phyloP scores from a whole-genome alignment of 2,113 vertebrate genomes.

The Origma solitaria region DNA sequence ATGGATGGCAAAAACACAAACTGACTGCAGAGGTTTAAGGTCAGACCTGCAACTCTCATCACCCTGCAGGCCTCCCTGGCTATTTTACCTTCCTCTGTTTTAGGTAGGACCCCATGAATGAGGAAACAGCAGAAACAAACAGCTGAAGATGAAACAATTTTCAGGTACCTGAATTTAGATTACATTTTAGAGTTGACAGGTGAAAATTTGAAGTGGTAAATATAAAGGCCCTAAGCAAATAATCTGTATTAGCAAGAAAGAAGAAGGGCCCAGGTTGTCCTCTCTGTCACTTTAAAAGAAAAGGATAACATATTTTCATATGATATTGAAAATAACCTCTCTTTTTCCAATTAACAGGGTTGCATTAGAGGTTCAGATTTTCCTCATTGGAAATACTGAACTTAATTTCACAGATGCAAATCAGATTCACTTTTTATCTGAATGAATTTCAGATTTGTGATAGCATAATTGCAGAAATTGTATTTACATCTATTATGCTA shows the following conservation, averaged over 20 bases:
- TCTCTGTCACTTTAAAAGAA: background rate
- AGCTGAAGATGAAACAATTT: background rate
- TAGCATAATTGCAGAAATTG: background rate
- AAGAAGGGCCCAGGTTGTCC: background rate
- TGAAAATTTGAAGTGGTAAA: background rate
- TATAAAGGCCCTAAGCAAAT: background rate
- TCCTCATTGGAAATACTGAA: background rate
- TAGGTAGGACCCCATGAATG: fast-evolving
- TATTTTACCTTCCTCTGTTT: background rate
- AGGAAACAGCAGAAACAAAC: background rate
- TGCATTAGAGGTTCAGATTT: background rate
- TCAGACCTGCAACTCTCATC: background rate
- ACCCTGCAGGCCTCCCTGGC: too few species aligned
- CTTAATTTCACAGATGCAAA: background rate
- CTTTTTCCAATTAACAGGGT: slow-evolving; percentile 1
- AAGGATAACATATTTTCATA: background rate
- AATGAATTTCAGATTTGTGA: background rate
- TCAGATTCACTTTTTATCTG: background rate
- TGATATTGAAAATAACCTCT: background rate
- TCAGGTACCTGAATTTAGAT: background rate
- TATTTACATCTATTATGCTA: background rate
- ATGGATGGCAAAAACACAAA: fast-evolving
- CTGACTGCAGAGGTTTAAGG: background rate
- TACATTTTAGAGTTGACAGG: background rate
- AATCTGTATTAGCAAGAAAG: background rate